Conservation (phyloP, 2,888 invertebrate genomes). For the Timandra comae region DNA sequence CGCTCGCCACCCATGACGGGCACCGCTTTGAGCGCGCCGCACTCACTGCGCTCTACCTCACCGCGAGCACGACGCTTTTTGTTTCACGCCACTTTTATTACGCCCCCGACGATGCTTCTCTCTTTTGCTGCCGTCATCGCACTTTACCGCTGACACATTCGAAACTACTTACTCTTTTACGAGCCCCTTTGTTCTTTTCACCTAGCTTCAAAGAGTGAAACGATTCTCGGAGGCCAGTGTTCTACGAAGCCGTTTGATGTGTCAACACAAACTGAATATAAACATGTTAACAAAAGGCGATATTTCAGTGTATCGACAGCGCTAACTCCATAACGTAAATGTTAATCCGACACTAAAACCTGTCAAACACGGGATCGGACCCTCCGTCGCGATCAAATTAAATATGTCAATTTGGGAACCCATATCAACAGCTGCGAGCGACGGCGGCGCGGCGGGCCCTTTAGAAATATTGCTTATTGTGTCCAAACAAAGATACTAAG, state of each 20-base stretch:
- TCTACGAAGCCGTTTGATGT: conserved; percentile 56
- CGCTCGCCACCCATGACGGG: conserved; percentile 75
- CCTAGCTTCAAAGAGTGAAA: conserved; percentile 60
- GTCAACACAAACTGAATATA: conserved; percentile 40
- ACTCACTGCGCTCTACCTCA: conserved; percentile 28
- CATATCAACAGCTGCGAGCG: conserved; percentile 76
- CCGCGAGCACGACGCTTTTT: conserved; percentile 53
- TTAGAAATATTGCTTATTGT: conserved; percentile 77
- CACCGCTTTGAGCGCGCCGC: conserved; percentile 64
- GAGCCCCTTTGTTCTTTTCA: conserved; percentile 59
- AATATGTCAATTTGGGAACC: conserved; percentile 77
- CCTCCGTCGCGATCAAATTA: conserved; percentile 75
- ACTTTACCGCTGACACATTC: conserved; percentile 66
- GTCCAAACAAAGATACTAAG: conserved; percentile 78
- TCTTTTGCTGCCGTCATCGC: conserved; percentile 49
- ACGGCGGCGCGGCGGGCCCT: conserved; percentile 66
- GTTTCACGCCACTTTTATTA: conserved; percentile 72
- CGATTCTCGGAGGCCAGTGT: conserved; percentile 43
- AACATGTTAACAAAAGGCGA: conserved; percentile 35
- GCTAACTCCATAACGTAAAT: conserved; percentile 63
- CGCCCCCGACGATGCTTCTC: conserved; percentile 57
- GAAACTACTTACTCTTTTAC: conserved; percentile 68
- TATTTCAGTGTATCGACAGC: conserved; percentile 56
- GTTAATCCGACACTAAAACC: conserved; percentile 75
- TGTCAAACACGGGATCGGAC: conserved; percentile 68